Conservation (phyloP, 2,113 vertebrate genomes). For the Xenopus tropicalis region DNA sequence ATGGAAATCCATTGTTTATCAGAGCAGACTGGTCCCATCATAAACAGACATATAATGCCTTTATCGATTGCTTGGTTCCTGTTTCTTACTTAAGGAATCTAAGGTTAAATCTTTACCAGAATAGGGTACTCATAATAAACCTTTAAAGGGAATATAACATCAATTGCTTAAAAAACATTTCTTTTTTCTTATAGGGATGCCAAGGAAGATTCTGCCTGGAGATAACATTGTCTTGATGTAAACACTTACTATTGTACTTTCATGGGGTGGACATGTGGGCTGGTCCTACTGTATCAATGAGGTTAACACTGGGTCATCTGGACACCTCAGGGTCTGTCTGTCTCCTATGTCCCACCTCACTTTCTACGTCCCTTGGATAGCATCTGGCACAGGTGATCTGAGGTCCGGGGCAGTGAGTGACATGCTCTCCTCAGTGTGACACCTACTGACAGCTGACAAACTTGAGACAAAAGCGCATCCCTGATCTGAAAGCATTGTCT, state of each 20-base stretch:
- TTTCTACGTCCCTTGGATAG: neutral
- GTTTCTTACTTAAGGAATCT: neutral
- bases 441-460: slow-evolving; percentile 39
- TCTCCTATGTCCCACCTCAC: neutral
- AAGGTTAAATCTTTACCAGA: neutral
- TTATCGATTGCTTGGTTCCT: neutral
- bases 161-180: slow-evolving; percentile 5
- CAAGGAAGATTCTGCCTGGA: neutral
- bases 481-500: slow-evolving; percentile 38
- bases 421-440: neutral
- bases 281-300: neutral
- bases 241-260: slow-evolving; percentile 18
- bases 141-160: slow-evolving; percentile 5
- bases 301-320: slow-evolving; percentile 26
- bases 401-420: slow-evolving; percentile 8
- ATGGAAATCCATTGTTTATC: slow-evolving; percentile 5
- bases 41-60: neutral
- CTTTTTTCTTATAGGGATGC: neutral
- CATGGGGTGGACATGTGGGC: neutral
- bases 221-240: slow-evolving; percentile 32
- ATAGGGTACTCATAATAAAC: neutral
- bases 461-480: slow-evolving; percentile 24
- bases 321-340: neutral
- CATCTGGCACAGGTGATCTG: slow-evolving; percentile 4
- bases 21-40: neutral